phyloP scores from a whole-genome alignment of 2,797 vertebrate genomes.

The Microcaecilia unicolor region DNA sequence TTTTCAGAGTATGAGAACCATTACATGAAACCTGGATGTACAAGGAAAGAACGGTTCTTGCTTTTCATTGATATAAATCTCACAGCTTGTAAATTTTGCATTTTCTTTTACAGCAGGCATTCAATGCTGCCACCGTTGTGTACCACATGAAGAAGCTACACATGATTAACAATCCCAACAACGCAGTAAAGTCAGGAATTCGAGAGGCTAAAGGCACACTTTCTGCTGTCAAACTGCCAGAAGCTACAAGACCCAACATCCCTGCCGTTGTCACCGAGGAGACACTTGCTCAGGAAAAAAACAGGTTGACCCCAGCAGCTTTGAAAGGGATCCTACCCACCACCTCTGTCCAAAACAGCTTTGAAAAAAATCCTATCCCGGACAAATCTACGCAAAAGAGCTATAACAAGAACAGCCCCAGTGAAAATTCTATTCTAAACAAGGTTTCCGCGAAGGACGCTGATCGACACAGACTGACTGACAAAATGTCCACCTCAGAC shows the following conservation, averaged over 20 bases:
- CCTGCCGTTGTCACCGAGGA: slow-evolving; percentile 6
- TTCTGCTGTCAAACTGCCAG: rapidly evolving
- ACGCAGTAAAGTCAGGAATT: rapidly evolving
- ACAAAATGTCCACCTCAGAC: no score
- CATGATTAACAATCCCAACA: slow-evolving; percentile 34
- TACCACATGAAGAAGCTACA: slow-evolving; percentile 83
- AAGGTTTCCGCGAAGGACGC: no score
- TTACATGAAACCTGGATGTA: no score
- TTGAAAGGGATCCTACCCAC: neutral
- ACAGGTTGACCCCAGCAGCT: rapidly evolving
- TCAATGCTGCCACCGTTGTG: slow-evolving; percentile 67
- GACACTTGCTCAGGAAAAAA: neutral
- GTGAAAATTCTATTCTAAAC: no score
- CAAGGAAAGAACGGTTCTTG: no score
- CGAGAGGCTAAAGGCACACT: slow-evolving; percentile 18
- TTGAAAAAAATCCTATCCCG: no score
- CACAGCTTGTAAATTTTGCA: no score
- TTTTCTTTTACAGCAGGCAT: slow-evolving; percentile 66
- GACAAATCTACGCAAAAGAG: no score
- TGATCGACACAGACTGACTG: no score
- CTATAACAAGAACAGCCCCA: no score
- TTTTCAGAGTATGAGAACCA: no score
- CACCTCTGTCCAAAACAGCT: neutral
- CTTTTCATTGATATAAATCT: no score
- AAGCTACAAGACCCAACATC: slow-evolving; percentile 13